Evolutionary conservation across 2,113 vertebrate genomes (phyloP), one percentile per base, ranked within the genome.

Genomic region (Phoxinus phoxinus): DNA sequence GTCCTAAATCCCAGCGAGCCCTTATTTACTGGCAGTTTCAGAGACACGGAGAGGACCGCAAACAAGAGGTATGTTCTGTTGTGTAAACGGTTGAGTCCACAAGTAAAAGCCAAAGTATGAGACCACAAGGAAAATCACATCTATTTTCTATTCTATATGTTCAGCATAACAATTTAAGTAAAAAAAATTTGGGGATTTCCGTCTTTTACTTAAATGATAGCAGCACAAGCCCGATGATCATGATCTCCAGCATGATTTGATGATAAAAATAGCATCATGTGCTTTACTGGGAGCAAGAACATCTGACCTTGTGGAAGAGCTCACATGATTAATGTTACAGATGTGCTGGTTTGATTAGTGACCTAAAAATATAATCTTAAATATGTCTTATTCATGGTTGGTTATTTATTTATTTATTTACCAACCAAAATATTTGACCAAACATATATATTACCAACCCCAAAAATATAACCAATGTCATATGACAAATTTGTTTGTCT

Each of bases 21-120:
- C 76, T 95, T 8, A 95, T 97, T 21, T 96, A 97, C 72, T 99
- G 98, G 98, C 97, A 98, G 87, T 97, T 98, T 88, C 97, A 99
- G 92, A 96, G 83, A 77, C 94, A 94, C 78, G 94, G 95, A 5
- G 97, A 98, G 53, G 96, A 97, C 27, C 95, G 78, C 82, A 98
- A 96, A 89, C 95, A 97, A 84, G 98, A 99, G 96, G 98, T 99
- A 32, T n/a, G 61, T 15, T 53, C 46, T 53, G 15, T 30, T 32
- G 15, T 32, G 7, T 32, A 32, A 30, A 30, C 1, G 0, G 23
- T 74, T 30, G 65, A 69, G 67, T 21, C 35, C 67, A 41, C 35
- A 71, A 11, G 19, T 56, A 21, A 56, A 56, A 56, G 6, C 53
- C 2, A 23, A 56, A 8, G 19, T 56, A 21, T 56, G 19, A 56